Evolutionary conservation across 2,113 vertebrate species (phyloP).

Genomic region (Archocentrus centrarchus): DNA sequence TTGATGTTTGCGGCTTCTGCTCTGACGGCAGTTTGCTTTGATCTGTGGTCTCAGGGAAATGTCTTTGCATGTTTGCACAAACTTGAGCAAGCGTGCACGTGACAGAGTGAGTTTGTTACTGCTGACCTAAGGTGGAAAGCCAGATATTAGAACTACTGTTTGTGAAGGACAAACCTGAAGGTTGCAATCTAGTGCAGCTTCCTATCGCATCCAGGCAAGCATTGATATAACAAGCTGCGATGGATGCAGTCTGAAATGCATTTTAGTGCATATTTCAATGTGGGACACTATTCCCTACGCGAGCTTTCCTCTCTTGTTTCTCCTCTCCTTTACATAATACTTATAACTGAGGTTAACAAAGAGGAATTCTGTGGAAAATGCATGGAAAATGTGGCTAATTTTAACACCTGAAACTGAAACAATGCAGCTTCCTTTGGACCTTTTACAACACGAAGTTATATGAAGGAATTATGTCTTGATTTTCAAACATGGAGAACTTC

Average conservation of each 20-base stretch:
- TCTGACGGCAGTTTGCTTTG: background rate
- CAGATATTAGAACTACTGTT: conserved; percentile 66
- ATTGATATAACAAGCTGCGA: conserved; percentile 38
- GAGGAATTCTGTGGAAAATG: conserved; percentile 13
- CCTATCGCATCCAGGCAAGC: conserved; percentile 39
- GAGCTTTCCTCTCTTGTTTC: conserved; percentile 25
- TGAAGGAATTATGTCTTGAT: background rate
- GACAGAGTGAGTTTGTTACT: conserved; percentile 23
- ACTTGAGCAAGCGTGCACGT: background rate
- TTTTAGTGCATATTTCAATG: conserved; percentile 64
- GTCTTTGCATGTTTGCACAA: conserved; percentile 5
- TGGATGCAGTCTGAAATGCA: conserved; percentile 32
- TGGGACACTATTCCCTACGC: conserved; percentile 61
- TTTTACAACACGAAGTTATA: background rate
- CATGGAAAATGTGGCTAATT: conserved; percentile 6
- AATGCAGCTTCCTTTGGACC: background rate
- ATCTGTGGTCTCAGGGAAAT: background rate
- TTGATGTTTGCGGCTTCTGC: background rate
- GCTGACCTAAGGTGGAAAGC: conserved; percentile 28
- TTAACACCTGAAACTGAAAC: background rate
- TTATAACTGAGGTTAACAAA: background rate
- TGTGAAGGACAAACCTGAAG: conserved; percentile 66
- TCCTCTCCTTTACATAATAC: conserved; percentile 28
- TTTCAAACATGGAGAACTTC: background rate
- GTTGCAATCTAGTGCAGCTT: conserved; percentile 50